phyloP scores from a whole-genome alignment of 1,140 invertebrate species.

The Lutraria rhynchaena region DNA sequence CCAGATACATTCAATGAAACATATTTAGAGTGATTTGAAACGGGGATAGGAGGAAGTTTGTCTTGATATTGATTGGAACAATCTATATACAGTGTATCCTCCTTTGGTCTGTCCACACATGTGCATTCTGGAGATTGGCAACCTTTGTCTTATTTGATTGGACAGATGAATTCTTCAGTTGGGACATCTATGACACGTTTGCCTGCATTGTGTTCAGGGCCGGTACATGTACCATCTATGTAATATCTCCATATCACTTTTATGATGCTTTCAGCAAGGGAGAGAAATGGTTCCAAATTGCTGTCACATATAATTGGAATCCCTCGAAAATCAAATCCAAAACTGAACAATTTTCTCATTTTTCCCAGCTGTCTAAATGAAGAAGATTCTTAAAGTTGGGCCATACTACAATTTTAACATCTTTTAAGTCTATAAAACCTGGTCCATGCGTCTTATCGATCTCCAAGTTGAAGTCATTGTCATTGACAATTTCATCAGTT shows the following conservation, averaged over 20 bases:
- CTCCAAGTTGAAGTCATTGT: not conserved
- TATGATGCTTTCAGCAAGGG: not conserved
- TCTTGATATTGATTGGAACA: slow-evolving; percentile 19
- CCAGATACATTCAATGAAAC: slow-evolving; percentile 26
- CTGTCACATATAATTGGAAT: slow-evolving; percentile 34
- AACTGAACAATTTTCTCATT: slow-evolving; percentile 34
- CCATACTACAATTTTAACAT: slow-evolving; percentile 14
- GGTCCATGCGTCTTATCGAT: slow-evolving; percentile 26
- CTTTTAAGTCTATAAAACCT: slow-evolving; percentile 26
- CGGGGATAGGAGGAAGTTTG: slow-evolving; percentile 13
- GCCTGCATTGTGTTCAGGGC: slow-evolving; percentile 7
- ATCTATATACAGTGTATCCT: slow-evolving; percentile 26
- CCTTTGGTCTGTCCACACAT: slow-evolving; percentile 39
- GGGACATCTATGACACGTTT: not conserved
- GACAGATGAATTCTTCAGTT: slow-evolving; percentile 4
- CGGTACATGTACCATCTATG: slow-evolving; percentile 14
- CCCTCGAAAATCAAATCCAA: slow-evolving; percentile 39
- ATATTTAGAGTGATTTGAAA: slow-evolving; percentile 11
- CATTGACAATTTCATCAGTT: slow-evolving; percentile 17
- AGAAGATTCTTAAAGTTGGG: slow-evolving; percentile 39
- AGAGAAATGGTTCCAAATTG: slow-evolving; percentile 38
- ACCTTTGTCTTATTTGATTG: not conserved
- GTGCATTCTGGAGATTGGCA: slow-evolving; percentile 35
- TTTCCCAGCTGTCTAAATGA: not conserved
- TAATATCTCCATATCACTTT: slow-evolving; percentile 9